Evolutionary conservation across 2,797 vertebrate genomes (phyloP).

Genomic region (Sebastes diaconus): DNA sequence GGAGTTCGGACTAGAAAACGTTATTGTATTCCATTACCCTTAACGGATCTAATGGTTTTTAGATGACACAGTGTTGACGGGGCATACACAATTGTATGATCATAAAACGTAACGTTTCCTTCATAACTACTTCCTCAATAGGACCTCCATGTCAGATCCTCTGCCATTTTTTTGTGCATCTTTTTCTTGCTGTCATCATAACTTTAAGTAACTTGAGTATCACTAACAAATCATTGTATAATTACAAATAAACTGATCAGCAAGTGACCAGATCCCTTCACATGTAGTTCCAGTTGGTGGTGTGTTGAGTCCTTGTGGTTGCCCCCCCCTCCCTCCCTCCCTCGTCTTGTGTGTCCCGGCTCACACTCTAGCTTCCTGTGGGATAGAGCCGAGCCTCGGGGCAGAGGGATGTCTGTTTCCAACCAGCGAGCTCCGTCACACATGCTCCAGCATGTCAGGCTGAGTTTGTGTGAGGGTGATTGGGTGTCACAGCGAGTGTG

Average conservation of each 20-base stretch:
- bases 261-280: not conserved
- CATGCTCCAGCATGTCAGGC: constrained; percentile 77
- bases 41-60: not conserved
- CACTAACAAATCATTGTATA: not conserved
- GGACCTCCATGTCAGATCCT: not conserved
- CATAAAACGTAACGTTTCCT: not conserved
- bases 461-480: constrained; percentile 52
- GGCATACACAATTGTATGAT: not conserved
- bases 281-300: constrained; percentile 19
- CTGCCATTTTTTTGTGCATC: not conserved
- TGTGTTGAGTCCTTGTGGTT: constrained; percentile 24
- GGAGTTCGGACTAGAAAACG: not conserved
- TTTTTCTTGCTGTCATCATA: not conserved
- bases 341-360: constrained; percentile 71
- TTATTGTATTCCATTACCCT: not conserved
- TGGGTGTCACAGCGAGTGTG: constrained; percentile 57
- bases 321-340: not conserved
- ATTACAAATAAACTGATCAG: not conserved
- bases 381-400: constrained; percentile 70
- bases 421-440: constrained; percentile 61
- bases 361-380: constrained; percentile 79
- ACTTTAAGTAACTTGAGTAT: not conserved
- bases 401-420: constrained; percentile 71
- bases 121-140: no score
- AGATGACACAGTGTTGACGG: not conserved